Percentiles rank a stretch among this genome's conserved stretches.
Evolutionary conservation across 2,888 invertebrate species (phyloP).

Genomic region (Opisthograptis luteolata): DNA sequence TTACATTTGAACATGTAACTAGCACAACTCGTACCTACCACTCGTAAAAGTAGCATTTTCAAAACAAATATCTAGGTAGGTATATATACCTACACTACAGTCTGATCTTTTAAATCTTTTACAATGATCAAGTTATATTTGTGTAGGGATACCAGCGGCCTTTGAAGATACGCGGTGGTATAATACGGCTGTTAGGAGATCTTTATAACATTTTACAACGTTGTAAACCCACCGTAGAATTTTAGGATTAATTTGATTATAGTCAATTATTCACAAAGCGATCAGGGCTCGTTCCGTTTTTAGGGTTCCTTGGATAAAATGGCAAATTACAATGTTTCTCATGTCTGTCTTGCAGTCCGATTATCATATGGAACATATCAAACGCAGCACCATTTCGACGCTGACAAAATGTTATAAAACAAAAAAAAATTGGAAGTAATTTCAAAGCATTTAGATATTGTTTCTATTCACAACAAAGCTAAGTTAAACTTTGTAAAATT

Average conservation of each 20-base stretch:
- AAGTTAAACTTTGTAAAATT: neutral
- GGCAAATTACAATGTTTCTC: neutral
- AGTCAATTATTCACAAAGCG: slow-evolving; percentile 83
- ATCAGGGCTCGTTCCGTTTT: slow-evolving; percentile 74
- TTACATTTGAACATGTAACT: slow-evolving; percentile 27
- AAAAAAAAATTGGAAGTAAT: no score
- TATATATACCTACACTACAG: no score
- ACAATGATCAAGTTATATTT: slow-evolving; percentile 39
- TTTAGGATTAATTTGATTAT: slow-evolving; percentile 84
- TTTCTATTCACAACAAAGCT: no score
- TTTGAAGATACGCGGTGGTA: slow-evolving; percentile 64
- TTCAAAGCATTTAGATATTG: no score
- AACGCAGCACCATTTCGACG: no score
- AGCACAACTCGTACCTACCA: slow-evolving; percentile 32
- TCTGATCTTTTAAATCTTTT: slow-evolving; percentile 34
- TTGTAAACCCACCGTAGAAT: slow-evolving; percentile 83
- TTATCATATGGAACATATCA: no score
- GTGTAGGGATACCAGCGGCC: slow-evolving; percentile 35
- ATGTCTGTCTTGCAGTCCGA: no score
- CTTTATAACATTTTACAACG: slow-evolving; percentile 82
- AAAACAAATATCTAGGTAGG: slow-evolving; percentile 41
- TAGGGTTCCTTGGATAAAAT: slow-evolving; percentile 12
- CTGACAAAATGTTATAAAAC: no score
- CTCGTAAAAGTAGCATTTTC: slow-evolving; percentile 38
- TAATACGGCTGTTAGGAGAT: slow-evolving; percentile 73